A percentile compares a stretch with the other conserved stretches of the same genome.
These are phyloP conservation scores for Pristis pectinata DNA, from an alignment of 2,797 vertebrate species.

Conservation along the genomic window DNA sequence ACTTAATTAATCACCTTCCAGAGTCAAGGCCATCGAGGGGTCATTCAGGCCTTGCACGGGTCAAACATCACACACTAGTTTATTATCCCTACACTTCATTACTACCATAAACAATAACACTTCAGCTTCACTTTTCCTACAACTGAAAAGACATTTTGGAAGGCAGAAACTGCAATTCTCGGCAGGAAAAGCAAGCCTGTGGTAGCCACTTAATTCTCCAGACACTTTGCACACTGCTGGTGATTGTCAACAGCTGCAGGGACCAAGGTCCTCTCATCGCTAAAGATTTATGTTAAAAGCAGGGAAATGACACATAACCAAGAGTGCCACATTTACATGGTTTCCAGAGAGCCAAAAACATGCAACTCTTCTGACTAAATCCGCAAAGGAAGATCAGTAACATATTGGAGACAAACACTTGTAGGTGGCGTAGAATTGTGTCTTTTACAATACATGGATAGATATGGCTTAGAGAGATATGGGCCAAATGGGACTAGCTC, in stretches of 20 bases:
- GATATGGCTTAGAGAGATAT: too few species aligned
- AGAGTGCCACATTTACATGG: not conserved
- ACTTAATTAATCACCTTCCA: not conserved
- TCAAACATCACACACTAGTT: not conserved
- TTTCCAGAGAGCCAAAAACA: not conserved
- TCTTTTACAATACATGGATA: too few species aligned
- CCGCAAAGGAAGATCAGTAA: not conserved
- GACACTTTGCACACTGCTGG: not conserved
- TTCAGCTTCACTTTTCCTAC: not conserved
- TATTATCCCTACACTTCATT: not conserved
- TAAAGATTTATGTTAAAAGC: not conserved
- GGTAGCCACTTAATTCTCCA: not conserved
- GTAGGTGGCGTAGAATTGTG: not conserved
- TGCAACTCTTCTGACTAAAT: not conserved
- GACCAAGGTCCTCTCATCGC: not conserved
- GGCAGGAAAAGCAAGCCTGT: not conserved
- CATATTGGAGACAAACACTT: not conserved
- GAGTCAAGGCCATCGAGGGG: not conserved
- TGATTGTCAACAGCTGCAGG: not conserved
- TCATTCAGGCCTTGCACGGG: not conserved
- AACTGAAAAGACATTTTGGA: not conserved
- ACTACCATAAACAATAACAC: not conserved
- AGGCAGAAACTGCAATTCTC: not conserved
- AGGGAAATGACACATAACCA: not conserved
- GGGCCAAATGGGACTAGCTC: too few species aligned